phyloP scores from a whole-genome alignment of 2,888 invertebrate species.

The Agelastica alni region DNA sequence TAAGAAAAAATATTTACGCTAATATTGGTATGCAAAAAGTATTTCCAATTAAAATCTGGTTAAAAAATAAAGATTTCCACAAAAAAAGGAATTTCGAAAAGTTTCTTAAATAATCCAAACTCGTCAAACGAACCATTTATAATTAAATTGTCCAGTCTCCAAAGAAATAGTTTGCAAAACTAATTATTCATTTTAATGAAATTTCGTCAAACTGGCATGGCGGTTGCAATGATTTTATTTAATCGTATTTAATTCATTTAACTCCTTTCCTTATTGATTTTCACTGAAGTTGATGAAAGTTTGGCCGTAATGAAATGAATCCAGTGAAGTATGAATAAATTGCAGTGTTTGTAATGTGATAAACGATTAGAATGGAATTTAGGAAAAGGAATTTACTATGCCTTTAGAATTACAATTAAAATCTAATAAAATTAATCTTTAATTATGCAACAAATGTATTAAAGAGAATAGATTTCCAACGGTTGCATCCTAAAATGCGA shows the following conservation, averaged over 20 bases:
- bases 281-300: constrained; percentile 24
- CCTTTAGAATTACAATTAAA: too few relatives aligned
- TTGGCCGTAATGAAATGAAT: constrained; percentile 36
- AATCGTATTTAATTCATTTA: constrained; percentile 31
- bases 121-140: constrained; percentile 14
- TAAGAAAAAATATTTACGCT: too few relatives aligned
- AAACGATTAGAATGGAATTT: constrained; percentile 32
- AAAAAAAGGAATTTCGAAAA: too few relatives aligned
- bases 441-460: too few relatives aligned
- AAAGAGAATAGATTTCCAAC: too few relatives aligned
- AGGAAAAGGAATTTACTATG: too few relatives aligned
- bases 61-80: too few relatives aligned
- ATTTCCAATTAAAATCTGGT: too few relatives aligned
- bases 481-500: too few relatives aligned
- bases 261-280: constrained; percentile 28
- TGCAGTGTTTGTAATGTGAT: constrained; percentile 18
- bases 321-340: constrained; percentile 37
- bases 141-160: constrained; percentile 21
- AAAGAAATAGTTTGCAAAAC: constrained; percentile 28
- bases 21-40: too few relatives aligned
- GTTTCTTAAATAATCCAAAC: too few relatives aligned
- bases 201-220: constrained; percentile 27
- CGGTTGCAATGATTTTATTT: constrained; percentile 27
- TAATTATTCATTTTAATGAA: constrained; percentile 30
- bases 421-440: too few relatives aligned